These are phyloP conservation scores for Bombus cullumanus DNA, from an alignment of 1,140 invertebrate species.

Conservation along the genomic window DNA sequence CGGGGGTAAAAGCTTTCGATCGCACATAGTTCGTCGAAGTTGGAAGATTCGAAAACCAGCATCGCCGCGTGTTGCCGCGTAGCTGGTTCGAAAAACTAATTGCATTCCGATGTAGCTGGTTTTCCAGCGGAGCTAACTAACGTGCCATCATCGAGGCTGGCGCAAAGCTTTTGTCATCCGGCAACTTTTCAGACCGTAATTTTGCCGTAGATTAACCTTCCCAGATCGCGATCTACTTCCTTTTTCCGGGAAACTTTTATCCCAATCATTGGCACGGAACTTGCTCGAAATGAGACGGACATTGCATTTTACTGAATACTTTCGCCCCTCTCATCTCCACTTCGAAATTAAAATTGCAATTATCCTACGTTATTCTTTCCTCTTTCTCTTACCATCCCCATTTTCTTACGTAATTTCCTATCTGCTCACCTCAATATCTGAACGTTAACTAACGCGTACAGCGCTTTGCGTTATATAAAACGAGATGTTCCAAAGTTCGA, in stretches of 20 bases:
- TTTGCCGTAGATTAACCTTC: slow-evolving; percentile 53
- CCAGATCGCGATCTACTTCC: slow-evolving; percentile 26
- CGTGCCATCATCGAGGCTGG: slow-evolving; percentile 42
- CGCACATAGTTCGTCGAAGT: slow-evolving; percentile 27
- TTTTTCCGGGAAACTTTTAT: slow-evolving; percentile 28
- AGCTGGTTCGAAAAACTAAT: slow-evolving; percentile 54
- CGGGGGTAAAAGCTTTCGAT: background rate
- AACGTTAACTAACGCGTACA: background rate
- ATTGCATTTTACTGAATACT: slow-evolving; percentile 36
- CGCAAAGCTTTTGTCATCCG: slow-evolving; percentile 30
- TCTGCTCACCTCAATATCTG: background rate
- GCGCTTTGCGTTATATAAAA: background rate
- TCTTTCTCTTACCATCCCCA: background rate
- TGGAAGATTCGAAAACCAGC: background rate
- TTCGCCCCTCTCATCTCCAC: background rate
- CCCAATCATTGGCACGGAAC: slow-evolving; percentile 42
- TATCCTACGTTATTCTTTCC: background rate
- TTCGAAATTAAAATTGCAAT: slow-evolving; percentile 27
- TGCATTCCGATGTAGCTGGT: slow-evolving; percentile 53
- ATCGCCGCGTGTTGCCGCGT: slow-evolving; percentile 8
- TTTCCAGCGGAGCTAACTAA: slow-evolving; percentile 53
- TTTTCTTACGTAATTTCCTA: background rate
- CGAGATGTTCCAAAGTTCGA: background rate
- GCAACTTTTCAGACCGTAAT: slow-evolving; percentile 50
- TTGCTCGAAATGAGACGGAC: slow-evolving; percentile 40